Conservation (phyloP, 2,888 invertebrate genomes). For the Volucella zonaria region DNA sequence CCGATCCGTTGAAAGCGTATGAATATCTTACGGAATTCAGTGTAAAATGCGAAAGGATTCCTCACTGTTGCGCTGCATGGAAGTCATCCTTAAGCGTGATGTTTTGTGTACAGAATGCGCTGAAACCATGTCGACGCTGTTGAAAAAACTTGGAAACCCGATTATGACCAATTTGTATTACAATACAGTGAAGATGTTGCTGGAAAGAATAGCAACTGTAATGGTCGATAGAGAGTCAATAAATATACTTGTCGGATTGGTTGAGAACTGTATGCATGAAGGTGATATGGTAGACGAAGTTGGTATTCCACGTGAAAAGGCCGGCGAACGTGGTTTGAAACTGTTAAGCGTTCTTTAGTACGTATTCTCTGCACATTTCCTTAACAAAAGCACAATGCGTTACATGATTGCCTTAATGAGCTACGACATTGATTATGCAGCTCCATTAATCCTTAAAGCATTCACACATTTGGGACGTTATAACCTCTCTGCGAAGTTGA, state of each 20-base stretch:
- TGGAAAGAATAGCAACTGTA: slow-evolving; percentile 97
- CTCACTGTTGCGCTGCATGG: slow-evolving; percentile 90
- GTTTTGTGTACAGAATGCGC: slow-evolving; percentile 97
- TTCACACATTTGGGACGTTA: slow-evolving; percentile 94
- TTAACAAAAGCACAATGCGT: slow-evolving; percentile 91
- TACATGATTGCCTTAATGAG: slow-evolving; percentile 88
- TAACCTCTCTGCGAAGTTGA: slow-evolving; percentile 90
- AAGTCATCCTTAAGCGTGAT: slow-evolving; percentile 92
- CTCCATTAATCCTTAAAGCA: slow-evolving; percentile 91
- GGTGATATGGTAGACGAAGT: slow-evolving; percentile 88
- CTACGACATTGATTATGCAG: slow-evolving; percentile 89
- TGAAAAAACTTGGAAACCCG: slow-evolving; percentile 96
- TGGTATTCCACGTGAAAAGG: slow-evolving; percentile 91
- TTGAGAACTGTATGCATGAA: slow-evolving; percentile 89
- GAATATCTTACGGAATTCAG: slow-evolving; percentile 94
- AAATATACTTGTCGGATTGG: slow-evolving; percentile 85
- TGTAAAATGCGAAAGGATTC: slow-evolving; percentile 89
- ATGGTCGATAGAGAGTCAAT: slow-evolving; percentile 97
- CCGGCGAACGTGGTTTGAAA: slow-evolving; percentile 94
- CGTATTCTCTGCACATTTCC: slow-evolving; percentile 96
- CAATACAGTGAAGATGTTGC: slow-evolving; percentile 96
- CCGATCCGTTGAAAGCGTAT: slow-evolving; percentile 95
- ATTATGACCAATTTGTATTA: slow-evolving; percentile 97
- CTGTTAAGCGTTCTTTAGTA: slow-evolving; percentile 92
- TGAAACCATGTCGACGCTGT: slow-evolving; percentile 91